Percentiles rank a stretch among this genome's conserved stretches.
These are phyloP conservation scores for Myocastor coypus DNA, from an alignment of 2,113 vertebrate genomes.

Conservation along the genomic window DNA sequence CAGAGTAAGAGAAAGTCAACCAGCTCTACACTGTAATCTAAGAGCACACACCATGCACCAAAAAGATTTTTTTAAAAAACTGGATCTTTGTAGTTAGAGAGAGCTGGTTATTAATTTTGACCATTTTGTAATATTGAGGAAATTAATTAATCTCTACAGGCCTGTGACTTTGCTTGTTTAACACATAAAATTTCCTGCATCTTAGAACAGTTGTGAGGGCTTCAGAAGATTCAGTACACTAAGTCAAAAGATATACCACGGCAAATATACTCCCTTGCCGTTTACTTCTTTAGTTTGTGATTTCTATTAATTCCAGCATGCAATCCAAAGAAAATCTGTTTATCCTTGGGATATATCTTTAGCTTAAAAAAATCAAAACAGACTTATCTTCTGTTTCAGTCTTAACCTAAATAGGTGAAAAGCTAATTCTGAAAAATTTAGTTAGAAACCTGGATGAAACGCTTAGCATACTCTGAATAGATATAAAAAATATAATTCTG, in stretches of 20 bases:
- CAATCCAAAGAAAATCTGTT: not conserved
- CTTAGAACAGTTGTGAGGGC: not conserved
- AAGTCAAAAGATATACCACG: not conserved
- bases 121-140: not conserved
- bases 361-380: slow-evolving; percentile 8
- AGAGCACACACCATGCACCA: not conserved
- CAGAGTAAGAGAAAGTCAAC: not conserved
- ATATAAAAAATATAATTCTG: not conserved
- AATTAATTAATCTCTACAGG: not conserved
- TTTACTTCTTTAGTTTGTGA: not conserved
- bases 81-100: not conserved
- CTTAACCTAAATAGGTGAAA: not conserved
- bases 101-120: not conserved
- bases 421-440: not conserved
- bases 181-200: not conserved
- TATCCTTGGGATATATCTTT: not conserved
- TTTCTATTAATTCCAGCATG: not conserved
- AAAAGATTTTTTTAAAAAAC: not conserved
- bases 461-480: not conserved
- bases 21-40: not conserved
- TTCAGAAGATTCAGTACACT: not conserved
- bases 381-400: not conserved
- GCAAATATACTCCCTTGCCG: not conserved
- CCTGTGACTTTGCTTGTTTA: not conserved
- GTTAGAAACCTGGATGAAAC: slow-evolving; percentile 4